Evolutionary conservation across 2,888 invertebrate species (phyloP).

Genomic region (Chelonus formosanus): DNA sequence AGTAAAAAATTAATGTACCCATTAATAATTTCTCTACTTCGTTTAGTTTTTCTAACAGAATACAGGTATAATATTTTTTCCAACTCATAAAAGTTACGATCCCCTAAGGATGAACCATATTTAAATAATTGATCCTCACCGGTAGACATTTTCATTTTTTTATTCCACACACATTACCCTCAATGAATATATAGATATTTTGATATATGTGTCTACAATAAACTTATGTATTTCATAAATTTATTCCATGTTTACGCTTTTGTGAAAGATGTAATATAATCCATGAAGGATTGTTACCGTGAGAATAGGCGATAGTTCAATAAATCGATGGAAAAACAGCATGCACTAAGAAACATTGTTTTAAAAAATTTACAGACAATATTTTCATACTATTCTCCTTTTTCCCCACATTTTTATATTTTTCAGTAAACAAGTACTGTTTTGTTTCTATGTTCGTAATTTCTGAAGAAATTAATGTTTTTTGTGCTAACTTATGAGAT

Average conservation of each 20-base stretch:
- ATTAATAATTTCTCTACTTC: slow-evolving; percentile 27
- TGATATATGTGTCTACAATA: no score
- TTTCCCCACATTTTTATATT: no score
- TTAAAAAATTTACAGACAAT: no score
- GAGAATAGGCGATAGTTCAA: neutral
- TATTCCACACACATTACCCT: neutral
- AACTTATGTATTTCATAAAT: neutral
- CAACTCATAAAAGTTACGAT: slow-evolving; percentile 25
- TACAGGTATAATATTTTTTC: slow-evolving; percentile 19
- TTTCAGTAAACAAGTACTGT: no score
- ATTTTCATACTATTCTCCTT: no score
- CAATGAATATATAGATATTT: neutral
- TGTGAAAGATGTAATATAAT: neutral
- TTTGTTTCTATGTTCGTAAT: no score
- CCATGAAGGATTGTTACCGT: neutral
- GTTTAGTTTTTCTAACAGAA: slow-evolving; percentile 20
- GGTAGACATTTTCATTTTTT: slow-evolving; percentile 9
- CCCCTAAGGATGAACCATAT: slow-evolving; percentile 17
- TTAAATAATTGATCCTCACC: slow-evolving; percentile 27
- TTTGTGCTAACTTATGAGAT: no score
- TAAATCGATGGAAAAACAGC: neutral
- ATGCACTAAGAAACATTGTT: neutral
- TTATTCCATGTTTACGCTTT: neutral
- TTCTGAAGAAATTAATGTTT: no score
- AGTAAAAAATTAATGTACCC: slow-evolving; percentile 27